Evolutionary conservation across 2,113 vertebrate species (phyloP).

Genomic region (Phaetusa simplex): DNA sequence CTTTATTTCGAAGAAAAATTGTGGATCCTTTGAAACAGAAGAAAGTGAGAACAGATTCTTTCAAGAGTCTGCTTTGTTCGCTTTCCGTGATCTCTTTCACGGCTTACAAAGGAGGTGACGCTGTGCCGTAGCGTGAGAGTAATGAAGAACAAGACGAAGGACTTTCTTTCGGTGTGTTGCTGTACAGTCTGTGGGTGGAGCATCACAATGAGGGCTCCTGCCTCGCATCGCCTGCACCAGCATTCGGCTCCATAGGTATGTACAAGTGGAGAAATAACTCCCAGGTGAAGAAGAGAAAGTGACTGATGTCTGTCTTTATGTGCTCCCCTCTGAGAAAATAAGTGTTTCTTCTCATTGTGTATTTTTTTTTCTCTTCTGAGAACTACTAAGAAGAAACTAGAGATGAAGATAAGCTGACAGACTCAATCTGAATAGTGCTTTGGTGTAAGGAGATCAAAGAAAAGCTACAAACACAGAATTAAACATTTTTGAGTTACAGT

Average conservation of each 20-base stretch:
- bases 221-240: neutral
- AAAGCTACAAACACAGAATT: neutral
- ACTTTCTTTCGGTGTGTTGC: neutral
- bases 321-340: neutral
- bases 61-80: constrained; percentile 11
- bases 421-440: neutral
- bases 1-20: neutral
- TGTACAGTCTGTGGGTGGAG: neutral
- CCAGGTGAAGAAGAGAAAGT: neutral
- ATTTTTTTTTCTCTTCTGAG: neutral
- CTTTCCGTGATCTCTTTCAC: neutral
- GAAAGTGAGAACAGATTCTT: neutral
- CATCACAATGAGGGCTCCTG: neutral
- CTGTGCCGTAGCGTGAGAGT: neutral
- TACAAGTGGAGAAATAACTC: neutral
- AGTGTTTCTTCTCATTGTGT: neutral
- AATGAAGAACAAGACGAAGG: neutral
- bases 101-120: neutral
- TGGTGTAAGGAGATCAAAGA: neutral
- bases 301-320: neutral
- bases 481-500: neutral
- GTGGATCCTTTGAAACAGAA: constrained; percentile 19
- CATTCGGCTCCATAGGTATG: neutral
- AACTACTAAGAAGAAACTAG: neutral
- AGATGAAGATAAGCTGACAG: neutral